phyloP scores from a whole-genome alignment of 1,140 invertebrate species.

The Cydia pomonella region DNA sequence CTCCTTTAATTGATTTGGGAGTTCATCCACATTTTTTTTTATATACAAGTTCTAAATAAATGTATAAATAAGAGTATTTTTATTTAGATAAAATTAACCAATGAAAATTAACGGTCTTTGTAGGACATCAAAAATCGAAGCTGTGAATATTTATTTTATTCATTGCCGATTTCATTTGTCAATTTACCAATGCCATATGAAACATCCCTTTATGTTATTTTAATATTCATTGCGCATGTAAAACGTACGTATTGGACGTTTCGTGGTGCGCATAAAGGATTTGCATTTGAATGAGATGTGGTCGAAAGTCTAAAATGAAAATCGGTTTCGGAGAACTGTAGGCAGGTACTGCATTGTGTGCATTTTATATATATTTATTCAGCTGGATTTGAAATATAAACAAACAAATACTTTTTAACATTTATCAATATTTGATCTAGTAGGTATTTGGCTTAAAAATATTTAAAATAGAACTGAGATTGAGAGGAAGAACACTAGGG shows the following conservation, averaged over 20 bases:
- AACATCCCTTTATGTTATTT: conserved; percentile 32
- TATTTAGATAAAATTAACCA: too few relatives aligned
- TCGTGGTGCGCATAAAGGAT: conserved; percentile 35
- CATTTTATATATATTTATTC: neutral
- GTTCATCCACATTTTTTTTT: too few relatives aligned
- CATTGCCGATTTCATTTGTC: conserved; percentile 15
- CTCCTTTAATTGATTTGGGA: too few relatives aligned
- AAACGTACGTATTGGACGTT: conserved; percentile 41
- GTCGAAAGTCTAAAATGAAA: conserved; percentile 52
- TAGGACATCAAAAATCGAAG: neutral
- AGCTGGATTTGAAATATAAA: neutral
- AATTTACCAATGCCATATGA: conserved; percentile 14
- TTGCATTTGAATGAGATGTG: conserved; percentile 46
- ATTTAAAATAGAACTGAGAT: too few relatives aligned
- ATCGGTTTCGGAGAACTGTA: conserved; percentile 46
- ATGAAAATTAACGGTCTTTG: too few relatives aligned
- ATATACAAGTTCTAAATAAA: too few relatives aligned
- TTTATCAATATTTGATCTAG: too few relatives aligned
- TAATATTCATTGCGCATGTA: conserved; percentile 40
- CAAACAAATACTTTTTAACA: neutral
- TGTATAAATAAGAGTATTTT: too few relatives aligned
- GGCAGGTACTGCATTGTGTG: conserved; percentile 1
- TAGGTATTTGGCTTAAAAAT: too few relatives aligned
- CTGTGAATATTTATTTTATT: conserved; percentile 13
- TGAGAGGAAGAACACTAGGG: too few relatives aligned